Percentiles rank a stretch among this genome's conserved stretches.
Conservation (phyloP, 2,888 invertebrate genomes). For the Allygus modestus region DNA sequence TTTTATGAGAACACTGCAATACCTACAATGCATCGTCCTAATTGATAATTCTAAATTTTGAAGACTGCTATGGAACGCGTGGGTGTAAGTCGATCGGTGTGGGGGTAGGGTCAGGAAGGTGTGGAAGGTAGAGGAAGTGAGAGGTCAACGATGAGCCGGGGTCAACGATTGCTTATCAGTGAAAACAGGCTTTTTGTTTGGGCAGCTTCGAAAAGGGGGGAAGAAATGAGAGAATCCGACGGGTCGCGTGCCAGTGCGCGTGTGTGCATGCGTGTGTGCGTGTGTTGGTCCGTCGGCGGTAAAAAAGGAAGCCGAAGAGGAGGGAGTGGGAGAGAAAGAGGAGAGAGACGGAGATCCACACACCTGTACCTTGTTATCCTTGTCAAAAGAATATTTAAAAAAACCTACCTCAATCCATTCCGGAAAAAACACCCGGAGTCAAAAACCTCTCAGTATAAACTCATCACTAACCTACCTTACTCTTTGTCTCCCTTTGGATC, state of each 20-base stretch:
- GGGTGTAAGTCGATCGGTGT: neutral
- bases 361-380: constrained; percentile 57
- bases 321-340: constrained; percentile 13
- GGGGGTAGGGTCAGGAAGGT: neutral
- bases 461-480: constrained; percentile 54
- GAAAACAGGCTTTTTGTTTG: constrained; percentile 21
- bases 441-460: constrained; percentile 49
- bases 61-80: neutral
- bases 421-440: constrained; percentile 37
- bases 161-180: constrained; percentile 39
- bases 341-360: neutral
- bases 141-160: neutral
- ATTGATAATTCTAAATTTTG: too few relatives aligned
- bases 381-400: constrained; percentile 56
- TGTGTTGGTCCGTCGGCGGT: neutral
- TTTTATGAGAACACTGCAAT: too few relatives aligned
- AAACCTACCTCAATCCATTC: constrained; percentile 41
- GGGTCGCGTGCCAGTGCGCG: constrained; percentile 48
- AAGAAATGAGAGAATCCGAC: constrained; percentile 43
- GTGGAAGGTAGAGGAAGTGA: too few relatives aligned
- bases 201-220: constrained; percentile 4
- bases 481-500: constrained; percentile 28
- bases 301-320: constrained; percentile 19
- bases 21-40: too few relatives aligned
- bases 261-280: neutral